Evolutionary conservation across 2,113 vertebrate species (phyloP), one percentile per base, ranked within the genome.

Genomic region (Eretmochelys imbricata): DNA sequence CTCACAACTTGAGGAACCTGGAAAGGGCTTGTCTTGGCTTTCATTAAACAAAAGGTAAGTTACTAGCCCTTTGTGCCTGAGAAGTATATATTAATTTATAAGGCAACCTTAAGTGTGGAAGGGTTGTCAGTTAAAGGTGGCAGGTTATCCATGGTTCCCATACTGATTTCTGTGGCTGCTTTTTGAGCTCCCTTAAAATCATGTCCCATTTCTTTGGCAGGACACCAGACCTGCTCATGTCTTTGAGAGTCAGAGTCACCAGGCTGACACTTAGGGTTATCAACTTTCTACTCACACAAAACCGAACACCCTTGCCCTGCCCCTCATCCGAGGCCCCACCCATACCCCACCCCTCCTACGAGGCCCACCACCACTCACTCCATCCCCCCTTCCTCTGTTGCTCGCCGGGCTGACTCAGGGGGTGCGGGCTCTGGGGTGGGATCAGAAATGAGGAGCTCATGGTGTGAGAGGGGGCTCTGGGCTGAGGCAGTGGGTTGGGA

Each of bases 181-280:
- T 46, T n/a, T 48, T 62, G 31, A 87, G 49, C 29, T 80, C 8
- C 38, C 19, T 42, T 24, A 80, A 92, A 38, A 72, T 72, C 65
- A 38, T 38, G 19, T 38, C 17, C 65, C 24, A 83, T 27, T 29
- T 88, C 38, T 82, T 50, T 53, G 8, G 8, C 80, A 78, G 35
- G 81, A n/a, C 50, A 57, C 25, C 24, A 0, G 0, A 5, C 59
- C 48, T 80, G 46, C 16, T 59, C 57, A 22, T 51, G 6, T 19
- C 1, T 84, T 72, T 72, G 17, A 38, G 65, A 38, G n/a, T 19
- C 65, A 38, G 17, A 38, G 8, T 72, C 8, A 69, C 3, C 62
- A 69, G 16, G 16, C 35, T 69, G 62, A n/a, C 27, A 59, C 57
- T 53, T 53, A 54, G 53, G 53, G 8, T 54, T 54, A 8, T 20